Evolutionary conservation across 2,888 invertebrate genomes (phyloP), one percentile per base, ranked within the genome.

Genomic region (Pantelozetes paolii): DNA sequence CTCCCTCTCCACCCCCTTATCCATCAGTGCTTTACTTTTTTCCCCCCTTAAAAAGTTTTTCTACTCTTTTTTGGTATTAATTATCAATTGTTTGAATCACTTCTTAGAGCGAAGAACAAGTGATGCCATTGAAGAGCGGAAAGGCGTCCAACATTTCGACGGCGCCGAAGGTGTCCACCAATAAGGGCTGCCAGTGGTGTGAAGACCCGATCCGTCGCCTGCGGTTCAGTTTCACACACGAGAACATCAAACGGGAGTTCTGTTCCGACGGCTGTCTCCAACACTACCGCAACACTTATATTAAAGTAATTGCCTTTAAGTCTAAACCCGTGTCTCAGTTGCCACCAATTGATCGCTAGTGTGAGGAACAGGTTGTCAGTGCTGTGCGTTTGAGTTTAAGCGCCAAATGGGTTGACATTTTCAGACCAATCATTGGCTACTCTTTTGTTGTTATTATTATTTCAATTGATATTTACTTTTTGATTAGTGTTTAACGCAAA

Each of bases 181-280:
- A 62, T n/a, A 54, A 71, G 28, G 20, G 45, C 23, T 77, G 77
- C 50, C 71, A 71, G 11, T 77, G 77, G 79, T 79, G 79, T 75
- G 76, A 76, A 20, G 78, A 78, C 59, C 69, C 77, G n/a, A 77
- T 77, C 59, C 74, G 76, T 8, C 77, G 90, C 2, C 82, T 94
- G 72, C 92, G 91, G 81, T 94, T 92, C 83, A 90, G 93, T 40
- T 84, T 92, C 77, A 94, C 93, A 13, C 90, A 90, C 2, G 90
- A 90, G 80, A 90, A 91, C 81, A 92, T 92, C 15, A 93, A 92
- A 81, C 93, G 92, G 81, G 93, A 93, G 81, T 94, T 94, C 82
- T 94, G 94, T 83, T 92, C 94, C 0, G 92, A 92, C 83, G 89
- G 89, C 40, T 94, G 94, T 83, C 86, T 94, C 67, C 88, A 90